Base-by-base conservation (phyloP, 1,140 invertebrate species). In the Papilio xuthus region DNA sequence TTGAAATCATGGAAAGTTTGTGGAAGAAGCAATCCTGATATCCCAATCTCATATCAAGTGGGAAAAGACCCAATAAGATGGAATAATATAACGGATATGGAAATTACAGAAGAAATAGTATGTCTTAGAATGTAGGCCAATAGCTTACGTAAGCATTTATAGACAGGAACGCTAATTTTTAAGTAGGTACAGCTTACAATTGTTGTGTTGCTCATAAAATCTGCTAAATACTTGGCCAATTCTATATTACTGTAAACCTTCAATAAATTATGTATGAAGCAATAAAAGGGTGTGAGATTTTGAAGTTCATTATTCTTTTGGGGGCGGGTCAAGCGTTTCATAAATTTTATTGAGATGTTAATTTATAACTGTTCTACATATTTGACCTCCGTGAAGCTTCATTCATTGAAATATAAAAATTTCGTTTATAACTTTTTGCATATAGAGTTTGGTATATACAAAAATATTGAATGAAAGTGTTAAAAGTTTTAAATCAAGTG, bases 261-360 rank as follows among this genome's bases (percentile, higher is more conserved):
- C 26, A 63, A 15, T 63, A 13, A 63, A 63, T 63, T 63, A 63
- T 63, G 12, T 63, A 63, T 63, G 60, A 32, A 63, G 60, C 15
- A 28, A 28, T 63, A 13, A 63, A 63, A 28, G 60, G 60, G 23
- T 15, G 23, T 26, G 23, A 63, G 26, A 23, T 15, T 28, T 63
- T 63, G 28, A 32, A 15, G 12, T 63, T 63, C 60, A 63, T 63
- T 63, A 26, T 32, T 32, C 32, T 63, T 63, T 28, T 28, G 10
- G 12, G 60, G n/a, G 15, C 60, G 60, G 60, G 23, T 60, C 56
- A 60, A 20, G 23, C 12, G 13, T 15, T 23, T 28, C 60, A 13
- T 63, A 32, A 28, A 63, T 32, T 63, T 63, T 63, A 63, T 28
- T 63, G 23, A 12, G 3, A 15, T 63, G 60, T 63, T 18, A 63